Evolutionary conservation across 2,888 invertebrate species (phyloP).

Genomic region (Antitype chi): DNA sequence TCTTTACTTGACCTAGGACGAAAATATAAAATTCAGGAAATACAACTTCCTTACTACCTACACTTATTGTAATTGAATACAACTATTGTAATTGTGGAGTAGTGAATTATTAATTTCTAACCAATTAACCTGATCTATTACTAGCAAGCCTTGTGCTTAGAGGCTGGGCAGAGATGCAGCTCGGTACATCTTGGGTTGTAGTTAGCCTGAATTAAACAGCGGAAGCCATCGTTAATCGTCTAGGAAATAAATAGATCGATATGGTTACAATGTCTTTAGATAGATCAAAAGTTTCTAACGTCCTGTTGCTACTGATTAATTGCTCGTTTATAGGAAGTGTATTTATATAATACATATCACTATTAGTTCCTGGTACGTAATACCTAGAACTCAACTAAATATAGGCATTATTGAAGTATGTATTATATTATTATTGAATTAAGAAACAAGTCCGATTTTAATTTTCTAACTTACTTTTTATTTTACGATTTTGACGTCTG

Average conservation of each 20-base stretch:
- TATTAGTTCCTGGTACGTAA: background rate
- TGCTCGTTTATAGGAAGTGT: conserved; percentile 8
- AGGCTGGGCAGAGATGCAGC: conserved; percentile 24
- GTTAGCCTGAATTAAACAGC: background rate
- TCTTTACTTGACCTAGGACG: background rate
- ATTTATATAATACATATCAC: background rate
- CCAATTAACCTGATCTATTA: conserved; percentile 18
- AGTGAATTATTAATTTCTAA: conserved; percentile 19
- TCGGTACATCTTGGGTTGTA: background rate
- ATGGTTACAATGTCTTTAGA: conserved; percentile 11
- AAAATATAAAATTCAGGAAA: conserved; percentile 5
- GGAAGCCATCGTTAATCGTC: conserved; percentile 16
- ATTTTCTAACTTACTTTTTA: too few species aligned
- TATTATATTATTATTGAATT: too few species aligned
- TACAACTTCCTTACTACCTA: conserved; percentile 8
- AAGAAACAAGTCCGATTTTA: too few species aligned
- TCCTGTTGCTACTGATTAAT: background rate
- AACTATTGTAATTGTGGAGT: conserved; percentile 27
- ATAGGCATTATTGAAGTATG: background rate
- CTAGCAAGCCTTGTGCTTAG: conserved; percentile 19
- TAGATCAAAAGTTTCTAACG: background rate
- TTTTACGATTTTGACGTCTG: too few species aligned
- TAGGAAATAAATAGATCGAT: conserved; percentile 32
- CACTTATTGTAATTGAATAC: background rate
- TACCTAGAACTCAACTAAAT: background rate